Evolutionary conservation across 2,113 vertebrate genomes (phyloP), one percentile per base, ranked within the genome.

Genomic region (Prietella phreatophila): DNA sequence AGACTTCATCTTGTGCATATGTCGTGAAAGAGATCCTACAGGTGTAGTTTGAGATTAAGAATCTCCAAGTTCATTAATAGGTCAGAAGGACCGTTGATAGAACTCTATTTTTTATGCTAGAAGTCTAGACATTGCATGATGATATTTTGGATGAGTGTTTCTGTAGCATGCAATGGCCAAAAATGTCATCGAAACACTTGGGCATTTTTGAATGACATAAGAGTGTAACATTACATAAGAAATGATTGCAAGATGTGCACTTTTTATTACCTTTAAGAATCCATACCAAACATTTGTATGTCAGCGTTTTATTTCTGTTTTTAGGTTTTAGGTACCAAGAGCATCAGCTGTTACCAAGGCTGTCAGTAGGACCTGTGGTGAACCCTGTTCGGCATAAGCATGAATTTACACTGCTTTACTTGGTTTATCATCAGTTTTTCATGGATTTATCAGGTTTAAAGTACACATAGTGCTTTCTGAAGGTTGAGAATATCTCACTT

Each of bases 221-320:
- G 25, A 58, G 53, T 14, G 30, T 58, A 88, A 71, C 73, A 25
- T 47, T 73, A 81, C 84, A 58, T 56, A 65, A 75, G 58, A 71
- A n/a, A 92, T 82, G 65, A 85, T 82, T 84, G 85, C 88, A 81
- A 75, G 3, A 71, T 42, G 67, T 86, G 91, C 82, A 88, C 82
- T 85, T 90, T 86, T 90, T 82, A 56, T 81, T 85, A n/a, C 39
- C 83, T 78, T 76, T 63, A 36, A 42, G 58, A 71, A 76, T 30
- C 19, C 63, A 11, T 36, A 85, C 25, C 60, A 55, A 83, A 30
- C 36, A 5, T 11, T 36, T 85, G 63, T 78, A 55, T 61, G 60
- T 20, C 36, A 15, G 11, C 56, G 20, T 36, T 73, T 55, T 69
- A 71, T 53, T 61, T 5, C 55, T 6, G 11, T 60, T 82, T 86